Conservation (phyloP, 2,797 vertebrate species). For the Pipistrellus pygmaeus region DNA sequence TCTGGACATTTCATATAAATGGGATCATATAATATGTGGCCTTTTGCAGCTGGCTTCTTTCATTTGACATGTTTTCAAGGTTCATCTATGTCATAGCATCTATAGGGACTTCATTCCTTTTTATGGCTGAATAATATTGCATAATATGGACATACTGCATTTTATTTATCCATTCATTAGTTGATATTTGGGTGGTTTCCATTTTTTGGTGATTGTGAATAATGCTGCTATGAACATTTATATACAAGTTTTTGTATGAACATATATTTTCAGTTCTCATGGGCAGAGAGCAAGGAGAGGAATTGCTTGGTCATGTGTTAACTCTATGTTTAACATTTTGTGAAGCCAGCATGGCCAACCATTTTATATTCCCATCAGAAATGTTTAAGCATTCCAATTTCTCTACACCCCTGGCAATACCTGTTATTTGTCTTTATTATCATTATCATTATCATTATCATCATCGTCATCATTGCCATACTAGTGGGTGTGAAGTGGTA, state of each 20-base stretch:
- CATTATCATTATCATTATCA: fast-evolving
- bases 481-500: too few species aligned
- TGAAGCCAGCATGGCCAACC: background rate
- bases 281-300: background rate
- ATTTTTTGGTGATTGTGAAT: background rate
- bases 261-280: background rate
- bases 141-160: background rate
- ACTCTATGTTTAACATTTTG: background rate
- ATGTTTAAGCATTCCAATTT: background rate
- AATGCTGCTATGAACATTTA: background rate
- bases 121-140: background rate
- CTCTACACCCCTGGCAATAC: background rate
- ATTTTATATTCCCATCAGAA: background rate
- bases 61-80: background rate
- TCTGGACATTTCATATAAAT: background rate
- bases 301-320: background rate
- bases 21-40: background rate
- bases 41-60: background rate
- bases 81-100: background rate
- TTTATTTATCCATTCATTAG: background rate
- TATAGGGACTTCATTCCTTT: background rate
- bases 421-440: background rate
- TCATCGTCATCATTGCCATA: background rate
- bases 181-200: background rate
- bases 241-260: background rate